Evolutionary conservation across 2,888 invertebrate genomes (phyloP).

Genomic region (Leuctra nigra): DNA sequence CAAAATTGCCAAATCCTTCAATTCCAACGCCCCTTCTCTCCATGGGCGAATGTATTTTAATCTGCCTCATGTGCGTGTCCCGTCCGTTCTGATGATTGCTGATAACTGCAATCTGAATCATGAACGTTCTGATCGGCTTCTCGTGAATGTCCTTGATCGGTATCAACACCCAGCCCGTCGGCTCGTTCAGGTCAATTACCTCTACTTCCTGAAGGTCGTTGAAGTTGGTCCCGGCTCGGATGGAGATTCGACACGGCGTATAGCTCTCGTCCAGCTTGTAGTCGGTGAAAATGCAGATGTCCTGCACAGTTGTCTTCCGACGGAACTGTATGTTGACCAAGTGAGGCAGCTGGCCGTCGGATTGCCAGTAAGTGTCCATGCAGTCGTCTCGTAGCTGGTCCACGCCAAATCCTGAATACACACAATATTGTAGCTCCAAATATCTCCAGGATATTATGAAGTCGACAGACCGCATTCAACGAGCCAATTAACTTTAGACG

Average conservation of each 20-base stretch:
- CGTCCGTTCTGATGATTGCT: slow-evolving; percentile 99
- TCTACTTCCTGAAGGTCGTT: slow-evolving; percentile 95
- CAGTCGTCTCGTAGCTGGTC: slow-evolving; percentile 93
- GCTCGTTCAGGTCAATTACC: slow-evolving; percentile 88
- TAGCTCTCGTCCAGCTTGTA: slow-evolving; percentile 98
- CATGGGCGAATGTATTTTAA: slow-evolving; percentile 88
- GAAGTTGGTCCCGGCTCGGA: slow-evolving; percentile 91
- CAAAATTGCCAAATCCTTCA: slow-evolving; percentile 65
- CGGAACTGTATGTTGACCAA: slow-evolving; percentile 95
- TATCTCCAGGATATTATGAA: no score
- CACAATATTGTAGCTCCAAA: not conserved
- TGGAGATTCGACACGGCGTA: slow-evolving; percentile 84
- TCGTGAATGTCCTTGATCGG: slow-evolving; percentile 84
- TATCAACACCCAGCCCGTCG: slow-evolving; percentile 94
- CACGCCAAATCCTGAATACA: slow-evolving; percentile 81
- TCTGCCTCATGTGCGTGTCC: slow-evolving; percentile 96
- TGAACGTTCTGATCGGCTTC: slow-evolving; percentile 86
- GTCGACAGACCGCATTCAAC: no score
- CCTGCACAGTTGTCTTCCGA: slow-evolving; percentile 88
- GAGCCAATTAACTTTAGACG: no score
- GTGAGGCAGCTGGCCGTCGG: slow-evolving; percentile 97
- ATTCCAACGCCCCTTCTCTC: slow-evolving; percentile 57
- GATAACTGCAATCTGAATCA: slow-evolving; percentile 93
- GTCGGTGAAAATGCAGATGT: slow-evolving; percentile 95
- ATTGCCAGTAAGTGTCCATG: slow-evolving; percentile 98